Percentiles rank a stretch among this genome's conserved stretches.
Evolutionary conservation across 2,113 vertebrate species (phyloP).

Genomic region (Ophthalmolycus amberensis): DNA sequence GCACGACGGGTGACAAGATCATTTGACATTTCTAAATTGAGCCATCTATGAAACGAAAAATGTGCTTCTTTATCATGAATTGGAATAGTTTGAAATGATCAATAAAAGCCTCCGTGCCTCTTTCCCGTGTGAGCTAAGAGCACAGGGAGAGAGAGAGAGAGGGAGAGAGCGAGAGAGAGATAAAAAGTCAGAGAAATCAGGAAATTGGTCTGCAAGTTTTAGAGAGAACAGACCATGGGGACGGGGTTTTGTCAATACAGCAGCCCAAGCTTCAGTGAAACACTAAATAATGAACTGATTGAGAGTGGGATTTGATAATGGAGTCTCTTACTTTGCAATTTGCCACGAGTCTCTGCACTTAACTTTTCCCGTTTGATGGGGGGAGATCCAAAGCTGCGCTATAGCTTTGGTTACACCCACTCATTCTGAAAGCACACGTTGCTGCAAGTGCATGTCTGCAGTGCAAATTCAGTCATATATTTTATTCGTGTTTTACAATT

Average conservation of each 20-base stretch:
- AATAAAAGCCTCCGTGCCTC: slow-evolving; percentile 6
- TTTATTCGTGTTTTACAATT: background rate
- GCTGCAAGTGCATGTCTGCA: background rate
- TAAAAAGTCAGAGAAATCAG: slow-evolving; percentile 33
- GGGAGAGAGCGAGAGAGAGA: background rate
- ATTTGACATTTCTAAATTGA: slow-evolving; percentile 18
- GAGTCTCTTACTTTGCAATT: slow-evolving; percentile 40
- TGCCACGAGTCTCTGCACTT: slow-evolving; percentile 25
- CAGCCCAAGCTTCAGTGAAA: slow-evolving; percentile 46
- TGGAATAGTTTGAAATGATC: slow-evolving; percentile 36
- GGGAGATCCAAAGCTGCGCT: slow-evolving; percentile 20
- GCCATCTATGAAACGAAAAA: background rate
- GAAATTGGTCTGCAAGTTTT: slow-evolving; percentile 45
- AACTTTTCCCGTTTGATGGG: slow-evolving; percentile 35
- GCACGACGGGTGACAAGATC: background rate
- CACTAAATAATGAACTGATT: slow-evolving; percentile 67
- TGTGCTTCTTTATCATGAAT: slow-evolving; percentile 13
- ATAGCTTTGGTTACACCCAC: background rate
- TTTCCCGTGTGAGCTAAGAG: slow-evolving; percentile 16
- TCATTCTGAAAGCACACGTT: background rate
- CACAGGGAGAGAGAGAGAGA: background rate
- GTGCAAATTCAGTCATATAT: background rate
- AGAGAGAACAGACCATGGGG: slow-evolving; percentile 42
- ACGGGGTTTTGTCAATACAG: slow-evolving; percentile 68
- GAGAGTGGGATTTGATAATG: slow-evolving; percentile 36